Evolutionary conservation across 2,797 vertebrate species (phyloP).

Genomic region (Premnoplex brunnescens): DNA sequence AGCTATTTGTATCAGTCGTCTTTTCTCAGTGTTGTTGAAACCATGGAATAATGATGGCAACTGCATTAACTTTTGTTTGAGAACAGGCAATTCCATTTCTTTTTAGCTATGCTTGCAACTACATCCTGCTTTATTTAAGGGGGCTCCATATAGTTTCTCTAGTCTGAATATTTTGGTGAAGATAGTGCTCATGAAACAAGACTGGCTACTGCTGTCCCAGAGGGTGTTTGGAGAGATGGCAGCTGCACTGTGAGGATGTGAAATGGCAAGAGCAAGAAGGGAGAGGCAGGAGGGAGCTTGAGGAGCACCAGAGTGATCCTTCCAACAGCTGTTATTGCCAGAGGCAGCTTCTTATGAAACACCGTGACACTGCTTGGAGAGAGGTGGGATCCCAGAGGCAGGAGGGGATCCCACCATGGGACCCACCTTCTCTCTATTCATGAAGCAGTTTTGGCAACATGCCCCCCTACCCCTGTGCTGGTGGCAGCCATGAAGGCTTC

Average conservation of each 20-base stretch:
- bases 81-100: not conserved
- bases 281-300: not conserved
- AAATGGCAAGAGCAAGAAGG: not conserved
- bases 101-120: not conserved
- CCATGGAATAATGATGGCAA: not conserved
- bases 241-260: not conserved
- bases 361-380: not conserved
- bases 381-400: not conserved
- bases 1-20: not conserved
- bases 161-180: not conserved
- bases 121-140: not conserved
- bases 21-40: not conserved
- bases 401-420: not conserved
- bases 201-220: fast-evolving
- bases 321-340: not conserved
- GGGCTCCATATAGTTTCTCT: not conserved
- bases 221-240: not conserved
- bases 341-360: not conserved
- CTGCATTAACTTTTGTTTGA: not conserved
- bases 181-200: not conserved
- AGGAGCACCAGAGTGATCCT: fast-evolving
- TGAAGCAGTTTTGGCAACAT: not conserved
- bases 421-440: not conserved
- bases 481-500: not conserved
- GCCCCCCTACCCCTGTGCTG: not conserved